A percentile compares a stretch with the other conserved stretches of the same genome.
Evolutionary conservation across 1,140 invertebrate species (phyloP).

Genomic region (Trigoniulus corallinus): DNA sequence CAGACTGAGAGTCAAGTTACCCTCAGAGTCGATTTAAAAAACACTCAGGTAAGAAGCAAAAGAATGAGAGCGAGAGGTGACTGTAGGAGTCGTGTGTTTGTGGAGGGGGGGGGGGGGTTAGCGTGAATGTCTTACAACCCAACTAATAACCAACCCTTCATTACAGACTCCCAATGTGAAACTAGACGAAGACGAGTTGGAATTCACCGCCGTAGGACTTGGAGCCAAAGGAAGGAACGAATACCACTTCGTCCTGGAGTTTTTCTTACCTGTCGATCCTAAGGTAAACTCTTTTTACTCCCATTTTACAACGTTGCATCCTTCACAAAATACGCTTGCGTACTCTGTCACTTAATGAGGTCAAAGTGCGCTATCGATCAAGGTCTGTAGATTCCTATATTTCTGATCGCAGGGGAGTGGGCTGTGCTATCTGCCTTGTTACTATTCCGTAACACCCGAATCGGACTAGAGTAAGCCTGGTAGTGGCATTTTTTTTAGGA

Average conservation of each 20-base stretch:
- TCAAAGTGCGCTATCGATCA: no score
- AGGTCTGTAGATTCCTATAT: no score
- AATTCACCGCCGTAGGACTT: constrained; percentile 21
- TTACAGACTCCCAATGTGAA: constrained; percentile 22
- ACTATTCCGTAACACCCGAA: no score
- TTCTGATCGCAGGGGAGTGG: no score
- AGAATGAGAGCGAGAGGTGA: no score
- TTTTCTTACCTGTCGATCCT: constrained; percentile 46
- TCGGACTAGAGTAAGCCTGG: no score
- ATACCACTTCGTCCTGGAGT: constrained; percentile 53
- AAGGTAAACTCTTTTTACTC: constrained; percentile 33
- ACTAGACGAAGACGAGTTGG: constrained; percentile 22
- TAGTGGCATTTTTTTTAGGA: no score
- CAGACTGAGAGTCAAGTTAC: constrained; percentile 59
- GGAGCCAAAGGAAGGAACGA: constrained; percentile 26
- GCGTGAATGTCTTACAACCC: background rate
- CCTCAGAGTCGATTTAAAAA: constrained; percentile 66
- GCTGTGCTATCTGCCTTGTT: no score
- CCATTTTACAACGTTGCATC: background rate
- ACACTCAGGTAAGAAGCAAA: constrained; percentile 42
- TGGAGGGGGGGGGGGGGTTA: no score
- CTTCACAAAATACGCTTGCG: background rate
- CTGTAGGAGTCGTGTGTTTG: no score
- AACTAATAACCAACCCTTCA: background rate
- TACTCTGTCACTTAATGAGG: background rate